Evolutionary conservation across 1,140 invertebrate genomes (phyloP), one percentile per base, ranked within the genome.

Genomic region (Trialeurodes vaporariorum): DNA sequence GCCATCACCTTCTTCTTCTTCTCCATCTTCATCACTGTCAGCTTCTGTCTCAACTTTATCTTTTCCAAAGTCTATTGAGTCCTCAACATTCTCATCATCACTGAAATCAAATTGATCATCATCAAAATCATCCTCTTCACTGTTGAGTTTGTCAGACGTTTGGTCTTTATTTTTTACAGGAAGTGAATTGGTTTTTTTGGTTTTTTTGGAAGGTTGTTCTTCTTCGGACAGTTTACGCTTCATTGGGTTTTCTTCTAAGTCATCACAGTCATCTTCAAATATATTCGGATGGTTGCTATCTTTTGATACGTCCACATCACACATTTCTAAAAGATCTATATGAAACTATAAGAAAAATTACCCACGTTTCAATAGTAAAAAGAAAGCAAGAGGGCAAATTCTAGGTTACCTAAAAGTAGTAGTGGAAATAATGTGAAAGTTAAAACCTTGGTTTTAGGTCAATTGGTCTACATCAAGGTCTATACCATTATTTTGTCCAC

Each of bases 301-400:
- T 74, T 86, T 83, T 71, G 86, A 83, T 63, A 86, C 88, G 66
- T 89, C 83, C 64, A 83, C 81, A 76, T 93, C 84, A 77, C 91
- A 92, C 61, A 91, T 83, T 79, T 94, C 90, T 70, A 94, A 75
- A 69, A 91, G 75, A 84, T 89, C 87, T 90, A 72, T 63, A 67
- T 64, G 65, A 67, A 64, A 25, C n/a, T n/a, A n/a, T n/a, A n/a
- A n/a, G n/a, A n/a, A n/a, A n/a, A n/a, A n/a, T n/a, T n/a, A n/a
- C n/a, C n/a, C n/a, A n/a, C n/a, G n/a, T n/a, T n/a, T n/a, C n/a
- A n/a, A n/a, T n/a, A n/a, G n/a, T n/a, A n/a, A n/a, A n/a, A n/a
- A n/a, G n/a, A n/a, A n/a, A n/a, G n/a, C n/a, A n/a, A n/a, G n/a
- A n/a, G n/a, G n/a, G n/a, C n/a, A n/a, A n/a, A n/a, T n/a, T n/a